Percentiles rank a stretch among this genome's conserved stretches.
These are phyloP conservation scores for Sciurus carolinensis DNA, from an alignment of 2,797 vertebrate species.

Conservation along the genomic window DNA sequence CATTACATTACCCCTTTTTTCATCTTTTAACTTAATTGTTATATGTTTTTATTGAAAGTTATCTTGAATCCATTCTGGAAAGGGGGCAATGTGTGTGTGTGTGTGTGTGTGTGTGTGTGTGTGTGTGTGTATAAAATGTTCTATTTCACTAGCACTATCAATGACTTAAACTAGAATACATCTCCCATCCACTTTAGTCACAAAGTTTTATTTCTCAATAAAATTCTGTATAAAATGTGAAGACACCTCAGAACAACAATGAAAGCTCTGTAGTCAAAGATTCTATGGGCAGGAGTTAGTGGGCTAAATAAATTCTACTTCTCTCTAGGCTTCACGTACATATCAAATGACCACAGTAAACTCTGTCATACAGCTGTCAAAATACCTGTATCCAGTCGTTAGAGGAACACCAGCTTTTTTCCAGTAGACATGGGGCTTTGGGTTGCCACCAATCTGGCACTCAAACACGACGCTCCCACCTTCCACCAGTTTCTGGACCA, in stretches of 20 bases:
- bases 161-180: constrained; percentile 27
- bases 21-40: constrained; percentile 41
- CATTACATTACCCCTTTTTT: neutral
- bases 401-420: constrained; percentile 94
- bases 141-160: neutral
- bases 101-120: too few relatives aligned
- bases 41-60: constrained; percentile 32
- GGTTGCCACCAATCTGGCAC: constrained; percentile 95
- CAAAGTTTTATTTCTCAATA: constrained; percentile 27
- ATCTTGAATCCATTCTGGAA: constrained; percentile 8
- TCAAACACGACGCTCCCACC: constrained; percentile 95
- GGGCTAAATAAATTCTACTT: neutral
- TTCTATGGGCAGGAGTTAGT: neutral
- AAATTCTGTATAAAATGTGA: neutral
- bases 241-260: neutral
- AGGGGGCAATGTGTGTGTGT: neutral
- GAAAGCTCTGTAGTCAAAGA: neutral
- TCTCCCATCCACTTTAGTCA: neutral
- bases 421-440: constrained; percentile 95
- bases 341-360: constrained; percentile 2
- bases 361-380: neutral
- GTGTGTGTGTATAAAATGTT: neutral
- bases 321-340: neutral
- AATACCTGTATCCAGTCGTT: constrained; percentile 95
- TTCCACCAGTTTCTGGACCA: constrained; percentile 95